Evolutionary conservation across 2,888 invertebrate genomes (phyloP).

Genomic region (Caenorhabditis japonica): DNA sequence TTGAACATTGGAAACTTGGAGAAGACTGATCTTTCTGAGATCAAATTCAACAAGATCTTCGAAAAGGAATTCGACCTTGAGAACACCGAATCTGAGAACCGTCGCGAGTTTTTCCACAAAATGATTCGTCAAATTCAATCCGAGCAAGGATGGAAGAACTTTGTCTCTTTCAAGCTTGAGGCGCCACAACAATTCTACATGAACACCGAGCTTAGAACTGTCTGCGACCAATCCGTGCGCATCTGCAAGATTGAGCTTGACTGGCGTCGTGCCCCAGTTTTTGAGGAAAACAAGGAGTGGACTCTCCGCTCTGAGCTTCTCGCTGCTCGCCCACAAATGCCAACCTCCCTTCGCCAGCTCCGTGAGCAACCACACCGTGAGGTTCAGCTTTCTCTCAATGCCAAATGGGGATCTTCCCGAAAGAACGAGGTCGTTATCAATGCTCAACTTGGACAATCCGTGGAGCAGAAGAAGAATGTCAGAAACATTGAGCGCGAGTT

Average conservation of each 20-base stretch:
- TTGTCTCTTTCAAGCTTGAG: constrained; percentile 30
- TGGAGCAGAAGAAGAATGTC: constrained; percentile 48
- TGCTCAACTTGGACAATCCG: constrained; percentile 51
- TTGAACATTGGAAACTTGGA: constrained; percentile 26
- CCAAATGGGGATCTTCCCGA: constrained; percentile 56
- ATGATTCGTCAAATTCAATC: constrained; percentile 38
- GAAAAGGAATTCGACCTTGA: constrained; percentile 50
- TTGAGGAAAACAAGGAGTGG: constrained; percentile 61
- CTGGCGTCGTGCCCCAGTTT: constrained; percentile 33
- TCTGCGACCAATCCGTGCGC: constrained; percentile 43
- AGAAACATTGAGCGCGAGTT: constrained; percentile 30
- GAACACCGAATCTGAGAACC: constrained; percentile 30
- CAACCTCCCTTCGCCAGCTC: constrained; percentile 47
- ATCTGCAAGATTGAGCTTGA: constrained; percentile 40
- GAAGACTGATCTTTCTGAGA: constrained; percentile 33
- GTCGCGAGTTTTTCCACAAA: constrained; percentile 42
- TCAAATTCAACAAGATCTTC: constrained; percentile 51
- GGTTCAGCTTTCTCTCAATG: constrained; percentile 33
- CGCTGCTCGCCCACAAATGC: constrained; percentile 60
- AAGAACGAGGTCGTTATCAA: constrained; percentile 54
- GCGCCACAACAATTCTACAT: constrained; percentile 31
- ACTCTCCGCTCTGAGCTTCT: constrained; percentile 53
- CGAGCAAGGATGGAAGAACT: constrained; percentile 29
- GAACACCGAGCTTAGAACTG: constrained; percentile 34
- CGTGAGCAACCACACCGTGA: constrained; percentile 58